phyloP scores from a whole-genome alignment of 2,888 invertebrate genomes.

The Leptopterna dolabrata region DNA sequence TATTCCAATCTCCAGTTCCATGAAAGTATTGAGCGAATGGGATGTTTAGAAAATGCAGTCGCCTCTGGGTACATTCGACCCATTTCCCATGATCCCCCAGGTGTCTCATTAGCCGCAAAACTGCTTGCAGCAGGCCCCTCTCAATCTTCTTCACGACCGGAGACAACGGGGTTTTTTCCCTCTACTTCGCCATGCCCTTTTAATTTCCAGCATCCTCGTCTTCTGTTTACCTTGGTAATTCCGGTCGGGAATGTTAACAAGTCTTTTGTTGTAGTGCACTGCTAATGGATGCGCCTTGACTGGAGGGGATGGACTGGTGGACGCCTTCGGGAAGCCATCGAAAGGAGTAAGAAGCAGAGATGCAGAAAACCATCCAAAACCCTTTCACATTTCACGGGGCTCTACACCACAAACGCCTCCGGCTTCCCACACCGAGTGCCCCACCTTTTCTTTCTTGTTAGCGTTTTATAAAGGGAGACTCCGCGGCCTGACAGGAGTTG shows the following conservation, averaged over 20 bases:
- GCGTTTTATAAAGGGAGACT: background rate
- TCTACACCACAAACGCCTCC: slow-evolving; percentile 27
- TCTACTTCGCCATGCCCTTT: background rate
- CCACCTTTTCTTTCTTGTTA: background rate
- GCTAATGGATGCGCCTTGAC: slow-evolving; percentile 37
- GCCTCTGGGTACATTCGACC: background rate
- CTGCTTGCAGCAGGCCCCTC: slow-evolving; percentile 37
- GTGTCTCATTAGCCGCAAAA: slow-evolving; percentile 48
- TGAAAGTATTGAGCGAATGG: background rate
- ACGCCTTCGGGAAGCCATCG: background rate
- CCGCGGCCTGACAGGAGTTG: background rate
- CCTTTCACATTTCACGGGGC: slow-evolving; percentile 31
- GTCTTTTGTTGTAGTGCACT: slow-evolving; percentile 39
- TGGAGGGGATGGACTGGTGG: background rate
- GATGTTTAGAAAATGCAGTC: background rate
- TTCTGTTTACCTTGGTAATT: slow-evolving; percentile 4
- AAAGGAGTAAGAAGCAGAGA: slow-evolving; percentile 1
- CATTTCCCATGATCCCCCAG: slow-evolving; percentile 23
- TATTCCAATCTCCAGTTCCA: background rate
- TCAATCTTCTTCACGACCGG: slow-evolving; percentile 45
- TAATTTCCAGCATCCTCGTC: slow-evolving; percentile 30
- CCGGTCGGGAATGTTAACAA: slow-evolving; percentile 44
- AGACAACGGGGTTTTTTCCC: background rate
- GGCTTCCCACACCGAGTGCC: background rate
- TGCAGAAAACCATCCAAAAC: background rate